Evolutionary conservation across 2,113 vertebrate species (phyloP).

Genomic region (Tyrannus savana): DNA sequence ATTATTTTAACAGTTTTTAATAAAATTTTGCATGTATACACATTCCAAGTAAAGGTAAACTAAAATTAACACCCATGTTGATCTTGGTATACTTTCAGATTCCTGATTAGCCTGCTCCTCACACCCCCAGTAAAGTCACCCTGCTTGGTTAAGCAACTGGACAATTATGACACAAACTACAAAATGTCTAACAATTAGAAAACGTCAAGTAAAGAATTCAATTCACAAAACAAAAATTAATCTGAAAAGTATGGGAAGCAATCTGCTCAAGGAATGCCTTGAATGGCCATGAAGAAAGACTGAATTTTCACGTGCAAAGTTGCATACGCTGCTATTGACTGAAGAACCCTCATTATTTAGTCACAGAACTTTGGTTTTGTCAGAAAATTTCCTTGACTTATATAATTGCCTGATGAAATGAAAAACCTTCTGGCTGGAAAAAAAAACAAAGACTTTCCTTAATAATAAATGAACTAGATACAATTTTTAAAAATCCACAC

Average conservation of each 20-base stretch:
- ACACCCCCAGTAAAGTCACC: neutral
- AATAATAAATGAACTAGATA: slow-evolving; percentile 13
- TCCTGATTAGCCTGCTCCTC: neutral
- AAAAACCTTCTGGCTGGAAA: neutral
- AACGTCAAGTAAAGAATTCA: neutral
- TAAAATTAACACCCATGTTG: neutral
- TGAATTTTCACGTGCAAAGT: neutral
- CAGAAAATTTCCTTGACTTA: neutral
- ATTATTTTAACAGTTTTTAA: neutral
- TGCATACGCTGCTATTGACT: neutral
- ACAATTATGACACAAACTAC: neutral
- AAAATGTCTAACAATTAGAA: neutral
- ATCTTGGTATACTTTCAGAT: neutral
- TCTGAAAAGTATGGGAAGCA: neutral
- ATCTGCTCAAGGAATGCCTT: neutral
- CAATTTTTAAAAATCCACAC: neutral
- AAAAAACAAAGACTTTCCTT: neutral
- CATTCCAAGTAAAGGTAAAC: neutral
- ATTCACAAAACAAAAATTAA: neutral
- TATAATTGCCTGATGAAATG: slow-evolving; percentile 6
- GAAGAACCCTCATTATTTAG: neutral
- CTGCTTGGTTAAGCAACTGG: neutral
- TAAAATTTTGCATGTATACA: neutral
- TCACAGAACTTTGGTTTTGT: neutral
- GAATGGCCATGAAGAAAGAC: neutral